phyloP scores from a whole-genome alignment of 1,140 invertebrate species.

The Trichonephila clavipes region DNA sequence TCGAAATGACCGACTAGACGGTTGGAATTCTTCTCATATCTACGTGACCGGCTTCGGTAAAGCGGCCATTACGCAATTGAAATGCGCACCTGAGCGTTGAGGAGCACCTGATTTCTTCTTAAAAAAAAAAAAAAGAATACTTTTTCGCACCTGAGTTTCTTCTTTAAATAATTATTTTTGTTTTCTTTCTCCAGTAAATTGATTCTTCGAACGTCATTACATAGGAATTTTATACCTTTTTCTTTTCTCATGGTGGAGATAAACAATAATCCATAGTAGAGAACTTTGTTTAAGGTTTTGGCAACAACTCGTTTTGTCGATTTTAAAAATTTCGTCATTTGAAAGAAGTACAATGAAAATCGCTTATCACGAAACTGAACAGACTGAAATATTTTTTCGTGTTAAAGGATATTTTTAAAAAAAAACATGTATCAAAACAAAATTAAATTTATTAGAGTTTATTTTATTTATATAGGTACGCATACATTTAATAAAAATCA shows the following conservation, averaged over 20 bases:
- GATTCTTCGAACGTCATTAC: conserved; percentile 46
- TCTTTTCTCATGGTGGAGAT: not conserved
- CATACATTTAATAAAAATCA: no score
- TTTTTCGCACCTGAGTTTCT: not conserved
- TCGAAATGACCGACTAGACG: conserved; percentile 16
- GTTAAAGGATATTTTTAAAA: no score
- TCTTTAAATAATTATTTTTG: not conserved
- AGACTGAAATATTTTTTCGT: no score
- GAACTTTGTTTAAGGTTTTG: not conserved
- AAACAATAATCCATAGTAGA: not conserved
- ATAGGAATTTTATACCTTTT: not conserved
- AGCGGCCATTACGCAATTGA: conserved; percentile 22
- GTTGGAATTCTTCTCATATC: conserved; percentile 33
- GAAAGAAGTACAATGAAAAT: no score
- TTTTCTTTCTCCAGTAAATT: not conserved
- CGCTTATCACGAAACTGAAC: no score
- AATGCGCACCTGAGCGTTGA: conserved; percentile 22
- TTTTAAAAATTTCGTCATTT: no score
- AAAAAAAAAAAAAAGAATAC: not conserved
- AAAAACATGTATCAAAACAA: no score
- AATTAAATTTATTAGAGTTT: no score
- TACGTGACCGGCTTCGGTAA: conserved; percentile 41
- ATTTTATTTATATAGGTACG: no score
- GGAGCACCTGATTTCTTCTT: not conserved
- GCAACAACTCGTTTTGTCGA: not conserved